A percentile compares a stretch with the other conserved stretches of the same genome.
These are phyloP conservation scores for Bovichtus diacanthus DNA, from an alignment of 2,797 vertebrate genomes.

Conservation along the genomic window DNA sequence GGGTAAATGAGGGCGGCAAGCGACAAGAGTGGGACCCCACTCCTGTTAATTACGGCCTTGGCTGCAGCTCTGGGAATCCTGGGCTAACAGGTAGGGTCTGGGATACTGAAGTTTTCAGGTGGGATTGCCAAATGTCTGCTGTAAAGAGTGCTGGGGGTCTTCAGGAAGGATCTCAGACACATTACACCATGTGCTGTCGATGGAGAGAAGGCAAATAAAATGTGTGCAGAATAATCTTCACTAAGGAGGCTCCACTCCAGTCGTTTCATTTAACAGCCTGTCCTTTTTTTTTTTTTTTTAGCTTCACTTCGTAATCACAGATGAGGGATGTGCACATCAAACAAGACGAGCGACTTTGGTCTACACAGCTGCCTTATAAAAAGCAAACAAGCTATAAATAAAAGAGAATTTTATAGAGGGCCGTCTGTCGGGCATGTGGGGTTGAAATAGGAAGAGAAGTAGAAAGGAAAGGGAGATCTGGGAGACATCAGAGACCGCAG, in stretches of 20 bases:
- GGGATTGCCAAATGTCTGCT: conserved; percentile 47
- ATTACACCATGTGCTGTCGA: conserved; percentile 61
- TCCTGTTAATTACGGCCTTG: conserved; percentile 76
- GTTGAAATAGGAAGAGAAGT: conserved; percentile 61
- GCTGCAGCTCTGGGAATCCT: conserved; percentile 61
- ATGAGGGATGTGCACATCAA: conserved; percentile 86
- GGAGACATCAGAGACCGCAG: conserved; percentile 75
- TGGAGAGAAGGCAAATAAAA: conserved; percentile 74
- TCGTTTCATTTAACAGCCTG: conserved; percentile 83
- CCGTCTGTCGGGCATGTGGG: conserved; percentile 79
- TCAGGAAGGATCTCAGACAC: conserved; percentile 39
- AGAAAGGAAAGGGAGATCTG: conserved; percentile 60
- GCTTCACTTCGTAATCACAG: conserved; percentile 83
- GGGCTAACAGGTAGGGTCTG: conserved; percentile 60
- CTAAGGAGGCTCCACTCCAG: conserved; percentile 77
- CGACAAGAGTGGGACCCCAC: conserved; percentile 67
- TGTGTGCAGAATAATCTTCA: conserved; percentile 67
- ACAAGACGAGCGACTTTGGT: conserved; percentile 82
- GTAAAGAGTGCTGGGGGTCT: conserved; percentile 20
- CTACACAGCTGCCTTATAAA: conserved; percentile 85
- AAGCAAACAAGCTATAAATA: conserved; percentile 88
- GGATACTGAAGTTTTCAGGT: conserved; percentile 54
- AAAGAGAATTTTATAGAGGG: conserved; percentile 89
- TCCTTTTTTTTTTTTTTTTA: conserved; percentile 65
- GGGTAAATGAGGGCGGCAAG: conserved; percentile 74